phyloP scores from a whole-genome alignment of 2,888 invertebrate genomes.

The Phengaris alcon region DNA sequence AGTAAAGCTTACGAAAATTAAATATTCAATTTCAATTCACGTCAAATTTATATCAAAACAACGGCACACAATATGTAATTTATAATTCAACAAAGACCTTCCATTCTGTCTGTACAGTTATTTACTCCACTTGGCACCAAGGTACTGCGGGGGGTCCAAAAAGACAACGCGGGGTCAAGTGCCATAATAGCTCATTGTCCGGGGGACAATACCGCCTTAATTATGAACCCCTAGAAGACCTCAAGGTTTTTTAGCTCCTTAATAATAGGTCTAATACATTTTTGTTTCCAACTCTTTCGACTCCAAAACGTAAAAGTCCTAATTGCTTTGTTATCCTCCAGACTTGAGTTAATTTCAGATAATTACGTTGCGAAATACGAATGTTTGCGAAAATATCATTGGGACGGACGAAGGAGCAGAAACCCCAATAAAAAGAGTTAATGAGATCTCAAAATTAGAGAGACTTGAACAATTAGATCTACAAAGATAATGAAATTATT shows the following conservation, averaged over 20 bases:
- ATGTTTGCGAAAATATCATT: neutral
- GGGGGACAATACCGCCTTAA: conserved; percentile 56
- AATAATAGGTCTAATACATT: conserved; percentile 13
- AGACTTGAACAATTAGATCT: neutral
- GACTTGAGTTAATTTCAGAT: conserved; percentile 14
- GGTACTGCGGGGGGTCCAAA: conserved; percentile 35
- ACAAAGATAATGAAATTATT: neutral
- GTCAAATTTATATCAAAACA: neutral
- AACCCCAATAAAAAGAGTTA: neutral
- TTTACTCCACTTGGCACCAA: neutral
- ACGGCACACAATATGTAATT: neutral
- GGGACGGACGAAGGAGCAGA: neutral
- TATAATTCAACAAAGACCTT: neutral
- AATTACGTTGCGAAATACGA: conserved; percentile 13
- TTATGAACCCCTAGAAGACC: conserved; percentile 49
- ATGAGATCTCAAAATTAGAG: neutral
- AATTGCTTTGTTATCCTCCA: conserved; percentile 18
- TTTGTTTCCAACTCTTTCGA: neutral
- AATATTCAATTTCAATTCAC: too few species aligned
- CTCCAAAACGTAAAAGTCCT: conserved; percentile 15
- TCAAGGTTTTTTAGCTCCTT: conserved; percentile 39
- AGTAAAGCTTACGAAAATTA: too few species aligned
- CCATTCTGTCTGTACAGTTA: conserved; percentile 3
- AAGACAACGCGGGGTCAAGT: conserved; percentile 44
- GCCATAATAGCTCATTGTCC: conserved; percentile 47